Evolutionary conservation across 2,797 vertebrate genomes (phyloP).

Genomic region (Ceryle rudis): DNA sequence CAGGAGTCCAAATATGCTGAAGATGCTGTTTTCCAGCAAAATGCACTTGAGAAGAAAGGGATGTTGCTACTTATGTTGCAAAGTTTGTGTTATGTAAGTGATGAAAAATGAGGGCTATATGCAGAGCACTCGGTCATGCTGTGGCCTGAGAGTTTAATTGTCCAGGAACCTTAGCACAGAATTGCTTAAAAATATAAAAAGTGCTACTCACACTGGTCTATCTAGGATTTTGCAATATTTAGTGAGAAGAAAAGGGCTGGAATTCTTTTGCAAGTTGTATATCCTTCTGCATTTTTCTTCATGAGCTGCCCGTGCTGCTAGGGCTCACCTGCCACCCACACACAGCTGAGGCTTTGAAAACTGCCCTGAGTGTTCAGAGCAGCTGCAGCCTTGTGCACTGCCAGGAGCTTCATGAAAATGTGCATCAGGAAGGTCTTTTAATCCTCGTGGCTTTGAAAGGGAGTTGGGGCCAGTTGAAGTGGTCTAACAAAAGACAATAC

Average conservation of each 20-base stretch:
- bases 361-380: fast-evolving
- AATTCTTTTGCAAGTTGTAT: neutral
- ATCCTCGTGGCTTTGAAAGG: neutral
- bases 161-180: neutral
- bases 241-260: neutral
- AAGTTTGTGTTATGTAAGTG: neutral
- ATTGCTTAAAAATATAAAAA: neutral
- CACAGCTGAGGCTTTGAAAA: neutral
- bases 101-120: neutral
- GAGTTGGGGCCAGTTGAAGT: neutral
- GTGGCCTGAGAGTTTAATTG: neutral
- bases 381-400: neutral
- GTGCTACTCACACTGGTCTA: neutral
- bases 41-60: neutral
- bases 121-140: neutral
- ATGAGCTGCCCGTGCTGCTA: neutral
- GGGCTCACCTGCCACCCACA: neutral
- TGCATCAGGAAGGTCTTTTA: neutral
- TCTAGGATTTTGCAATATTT: neutral
- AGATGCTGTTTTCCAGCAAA: neutral
- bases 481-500: neutral
- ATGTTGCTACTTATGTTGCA: neutral
- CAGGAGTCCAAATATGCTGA: neutral
- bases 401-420: fast-evolving
- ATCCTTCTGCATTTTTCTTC: neutral